Percentiles rank a stretch among this genome's conserved stretches.
These are phyloP conservation scores for Unio delphinus DNA, from an alignment of 2,888 invertebrate genomes.

Conservation along the genomic window DNA sequence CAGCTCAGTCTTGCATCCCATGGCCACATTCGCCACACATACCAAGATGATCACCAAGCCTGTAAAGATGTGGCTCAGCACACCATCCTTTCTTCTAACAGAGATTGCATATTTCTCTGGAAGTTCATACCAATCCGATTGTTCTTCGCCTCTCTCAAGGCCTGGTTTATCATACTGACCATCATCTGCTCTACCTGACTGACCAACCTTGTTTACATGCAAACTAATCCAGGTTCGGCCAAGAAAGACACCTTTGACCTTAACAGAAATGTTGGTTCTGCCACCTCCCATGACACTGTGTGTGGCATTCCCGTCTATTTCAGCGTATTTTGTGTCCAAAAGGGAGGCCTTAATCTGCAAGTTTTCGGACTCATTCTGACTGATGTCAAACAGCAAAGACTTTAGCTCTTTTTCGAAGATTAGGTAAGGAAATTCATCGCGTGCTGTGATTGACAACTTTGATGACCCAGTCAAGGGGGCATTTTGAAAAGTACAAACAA, in stretches of 20 bases:
- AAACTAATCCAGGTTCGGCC: slow-evolving; percentile 33
- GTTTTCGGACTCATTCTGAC: slow-evolving; percentile 12
- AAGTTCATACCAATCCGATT: slow-evolving; percentile 36
- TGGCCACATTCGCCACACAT: slow-evolving; percentile 68
- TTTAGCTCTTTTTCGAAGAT: slow-evolving; percentile 31
- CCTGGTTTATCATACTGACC: slow-evolving; percentile 4
- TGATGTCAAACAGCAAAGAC: slow-evolving; percentile 24
- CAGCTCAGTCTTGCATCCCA: slow-evolving; percentile 73
- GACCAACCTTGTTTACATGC: slow-evolving; percentile 18
- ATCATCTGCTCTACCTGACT: slow-evolving; percentile 6
- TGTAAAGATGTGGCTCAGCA: slow-evolving; percentile 46
- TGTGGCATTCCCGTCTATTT: slow-evolving; percentile 13
- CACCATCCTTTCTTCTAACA: slow-evolving; percentile 38
- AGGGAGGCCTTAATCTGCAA: slow-evolving; percentile 17
- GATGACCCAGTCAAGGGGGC: slow-evolving; percentile 5
- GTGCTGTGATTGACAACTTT: slow-evolving; percentile 16
- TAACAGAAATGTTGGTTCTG: slow-evolving; percentile 23
- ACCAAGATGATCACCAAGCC: slow-evolving; percentile 50
- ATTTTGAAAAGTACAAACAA: slow-evolving; percentile 30
- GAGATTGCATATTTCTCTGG: slow-evolving; percentile 35
- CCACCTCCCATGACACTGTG: slow-evolving; percentile 10
- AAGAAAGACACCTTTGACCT: slow-evolving; percentile 37
- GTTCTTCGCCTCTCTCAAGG: neutral
- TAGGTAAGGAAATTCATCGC: slow-evolving; percentile 17
- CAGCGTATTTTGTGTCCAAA: slow-evolving; percentile 21